Conservation (phyloP, 2,888 invertebrate genomes). For the Trichogramma dendrolimi region DNA sequence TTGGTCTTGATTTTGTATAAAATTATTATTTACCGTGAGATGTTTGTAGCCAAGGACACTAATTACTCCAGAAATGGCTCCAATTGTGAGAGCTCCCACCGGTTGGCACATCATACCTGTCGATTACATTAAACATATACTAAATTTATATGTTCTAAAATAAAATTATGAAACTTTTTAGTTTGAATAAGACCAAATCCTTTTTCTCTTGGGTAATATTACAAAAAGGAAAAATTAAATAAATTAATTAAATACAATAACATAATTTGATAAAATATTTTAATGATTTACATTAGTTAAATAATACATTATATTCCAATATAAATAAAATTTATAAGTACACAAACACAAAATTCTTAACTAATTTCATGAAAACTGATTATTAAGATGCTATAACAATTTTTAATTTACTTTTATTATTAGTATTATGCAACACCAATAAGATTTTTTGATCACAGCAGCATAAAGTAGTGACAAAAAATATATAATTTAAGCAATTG, state of each 20-base stretch:
- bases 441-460: too few species aligned
- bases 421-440: too few species aligned
- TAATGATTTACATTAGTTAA: too few species aligned
- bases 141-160: background rate
- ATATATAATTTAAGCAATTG: too few species aligned
- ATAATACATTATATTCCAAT: too few species aligned
- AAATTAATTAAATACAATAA: background rate
- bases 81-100: conserved; percentile 77
- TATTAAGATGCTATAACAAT: too few species aligned
- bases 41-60: conserved; percentile 79
- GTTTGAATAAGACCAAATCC: background rate
- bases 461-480: too few species aligned
- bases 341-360: too few species aligned
- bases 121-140: conserved; percentile 8
- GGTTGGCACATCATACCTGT: conserved; percentile 69
- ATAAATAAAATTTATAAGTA: too few species aligned
- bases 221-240: background rate
- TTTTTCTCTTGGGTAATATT: background rate
- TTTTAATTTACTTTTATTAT: too few species aligned
- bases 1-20: background rate
- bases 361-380: too few species aligned
- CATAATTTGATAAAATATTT: too few species aligned
- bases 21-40: conserved; percentile 59
- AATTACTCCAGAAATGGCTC: conserved; percentile 70
- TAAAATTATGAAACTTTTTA: background rate